Evolutionary conservation across 2,888 invertebrate species (phyloP), one percentile per base, ranked within the genome.

Genomic region (Polietes domitor): DNA sequence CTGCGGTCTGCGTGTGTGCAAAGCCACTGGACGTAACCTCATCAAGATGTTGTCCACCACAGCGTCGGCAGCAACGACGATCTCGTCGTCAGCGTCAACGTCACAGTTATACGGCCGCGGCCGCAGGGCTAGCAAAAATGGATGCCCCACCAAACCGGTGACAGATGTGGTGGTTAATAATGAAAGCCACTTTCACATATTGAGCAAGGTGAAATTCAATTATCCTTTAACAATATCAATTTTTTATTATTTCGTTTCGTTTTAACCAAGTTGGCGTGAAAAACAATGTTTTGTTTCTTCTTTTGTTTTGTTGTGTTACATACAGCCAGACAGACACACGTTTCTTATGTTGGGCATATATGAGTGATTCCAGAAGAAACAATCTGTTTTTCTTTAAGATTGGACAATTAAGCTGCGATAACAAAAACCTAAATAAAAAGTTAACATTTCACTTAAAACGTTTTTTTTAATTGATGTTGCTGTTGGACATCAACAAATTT

Each of bases 181-280:
- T 10, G 28, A 73, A 19, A 61, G 50, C 61, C 85, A 87, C 55
- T 90, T 88, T 85, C 90, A 91, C 87, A 88, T 90, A 68, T 89
- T 89, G 77, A 90, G 90, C 85, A 92, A 92, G 92, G 92, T 92
- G 88, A 89, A 87, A 85, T 83, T 50, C 26, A 72, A 61, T 78
- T 82, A 71, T 68, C 24, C 58, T 58, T 58, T 58, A 4, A 15
- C 24, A 24, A 15, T 37, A 53, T 55, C 26, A 65, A 41, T 72
- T 37, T 58, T 53, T 76, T 47, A n/a, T 47, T n/a, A n/a, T 19
- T 77, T 68, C 32, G 53, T 77, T 53, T 77, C 37, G 26, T 70
- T 7, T 47, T 47, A 47, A 47, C 47, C 1, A 47, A 47, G 47
- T 47, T 41, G 26, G 50, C 24, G 43, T 26, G 65, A n/a, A 43